Percentiles rank a stretch among this genome's conserved stretches.
phyloP scores from a whole-genome alignment of 2,113 vertebrate genomes.

The Otocyon megalotis region DNA sequence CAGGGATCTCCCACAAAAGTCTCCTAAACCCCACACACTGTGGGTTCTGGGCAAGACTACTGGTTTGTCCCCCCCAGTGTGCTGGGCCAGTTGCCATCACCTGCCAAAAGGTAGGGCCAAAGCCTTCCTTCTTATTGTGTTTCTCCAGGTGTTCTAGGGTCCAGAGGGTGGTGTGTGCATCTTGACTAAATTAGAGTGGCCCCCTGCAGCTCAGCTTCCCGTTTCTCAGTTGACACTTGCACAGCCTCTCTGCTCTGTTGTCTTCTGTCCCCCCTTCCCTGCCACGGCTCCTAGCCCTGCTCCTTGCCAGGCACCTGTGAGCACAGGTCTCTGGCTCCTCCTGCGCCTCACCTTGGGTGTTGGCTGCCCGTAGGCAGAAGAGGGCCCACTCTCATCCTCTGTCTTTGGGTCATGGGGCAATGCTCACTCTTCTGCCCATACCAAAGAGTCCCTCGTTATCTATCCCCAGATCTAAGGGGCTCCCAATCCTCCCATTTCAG shows the following conservation, averaged over 20 bases:
- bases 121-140: not conserved
- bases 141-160: not conserved
- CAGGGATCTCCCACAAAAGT: not conserved
- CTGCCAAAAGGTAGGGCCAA: not conserved
- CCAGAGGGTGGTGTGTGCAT: not conserved
- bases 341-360: not conserved
- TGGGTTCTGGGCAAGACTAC: not conserved
- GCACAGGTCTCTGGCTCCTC: not conserved
- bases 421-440: not conserved
- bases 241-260: not conserved
- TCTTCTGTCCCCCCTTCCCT: not conserved
- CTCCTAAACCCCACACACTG: not conserved
- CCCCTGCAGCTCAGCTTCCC: not conserved
- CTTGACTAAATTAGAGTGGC: not conserved
- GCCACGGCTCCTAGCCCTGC: not conserved
- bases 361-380: not conserved
- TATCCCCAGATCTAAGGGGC: not conserved
- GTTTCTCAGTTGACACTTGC: not conserved
- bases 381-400: not conserved
- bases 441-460: not conserved
- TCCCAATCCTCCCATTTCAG: not conserved
- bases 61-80: not conserved
- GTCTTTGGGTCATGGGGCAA: not conserved
- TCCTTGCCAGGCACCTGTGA: not conserved
- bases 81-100: not conserved